phyloP scores from a whole-genome alignment of 2,797 vertebrate species.

The Lagorchestes hirsutus region DNA sequence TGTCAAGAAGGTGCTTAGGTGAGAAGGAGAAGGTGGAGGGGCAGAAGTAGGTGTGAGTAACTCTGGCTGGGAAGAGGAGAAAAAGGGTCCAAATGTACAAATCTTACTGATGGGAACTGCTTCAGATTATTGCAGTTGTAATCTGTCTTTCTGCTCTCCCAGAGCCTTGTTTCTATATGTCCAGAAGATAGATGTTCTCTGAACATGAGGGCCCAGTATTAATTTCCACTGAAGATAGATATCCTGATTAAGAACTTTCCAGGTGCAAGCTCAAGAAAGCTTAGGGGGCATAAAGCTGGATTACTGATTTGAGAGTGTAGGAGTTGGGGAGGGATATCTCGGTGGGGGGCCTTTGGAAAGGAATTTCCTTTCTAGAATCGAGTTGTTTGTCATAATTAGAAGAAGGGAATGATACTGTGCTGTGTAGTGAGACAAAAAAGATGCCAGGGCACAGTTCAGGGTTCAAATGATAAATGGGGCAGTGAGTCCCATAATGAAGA shows the following conservation, averaged over 20 bases:
- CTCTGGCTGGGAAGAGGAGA: background rate
- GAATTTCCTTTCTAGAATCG: accelerated
- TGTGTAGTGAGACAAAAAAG: too few relatives aligned
- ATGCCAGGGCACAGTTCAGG: background rate
- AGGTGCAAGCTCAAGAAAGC: accelerated
- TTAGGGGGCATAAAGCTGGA: background rate
- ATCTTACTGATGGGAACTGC: accelerated
- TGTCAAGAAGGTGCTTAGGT: background rate
- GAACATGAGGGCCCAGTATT: background rate
- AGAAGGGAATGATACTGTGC: background rate
- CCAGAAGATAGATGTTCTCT: background rate
- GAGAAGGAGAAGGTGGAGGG: background rate
- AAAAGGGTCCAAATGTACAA: background rate
- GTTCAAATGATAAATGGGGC: background rate
- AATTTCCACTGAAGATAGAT: background rate
- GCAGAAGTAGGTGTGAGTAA: background rate
- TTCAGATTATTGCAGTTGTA: background rate
- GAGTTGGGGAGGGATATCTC: background rate
- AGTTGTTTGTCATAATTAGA: background rate
- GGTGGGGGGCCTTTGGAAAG: background rate
- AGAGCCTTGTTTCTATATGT: accelerated
- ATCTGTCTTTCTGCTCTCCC: background rate
- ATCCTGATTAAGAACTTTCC: background rate
- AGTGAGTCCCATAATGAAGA: accelerated
- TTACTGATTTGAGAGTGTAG: background rate